Conservation (phyloP, 2,113 vertebrate species). For the Rhinopomastus cyanomelas region DNA sequence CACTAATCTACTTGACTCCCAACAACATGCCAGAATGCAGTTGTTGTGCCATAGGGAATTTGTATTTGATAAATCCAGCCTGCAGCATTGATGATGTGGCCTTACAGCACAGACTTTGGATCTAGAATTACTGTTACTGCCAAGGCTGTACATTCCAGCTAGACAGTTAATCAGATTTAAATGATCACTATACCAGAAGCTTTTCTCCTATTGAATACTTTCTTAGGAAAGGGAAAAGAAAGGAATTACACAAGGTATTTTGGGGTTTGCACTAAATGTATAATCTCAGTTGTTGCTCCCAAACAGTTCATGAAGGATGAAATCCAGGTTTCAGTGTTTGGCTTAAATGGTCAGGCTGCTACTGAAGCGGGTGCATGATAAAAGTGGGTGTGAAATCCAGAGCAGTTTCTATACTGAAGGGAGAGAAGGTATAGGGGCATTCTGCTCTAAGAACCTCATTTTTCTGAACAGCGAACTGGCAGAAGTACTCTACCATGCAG, state of each 20-base stretch:
- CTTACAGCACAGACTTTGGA: slow-evolving; percentile 27
- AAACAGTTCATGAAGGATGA: not conserved
- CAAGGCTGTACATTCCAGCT: slow-evolving; percentile 25
- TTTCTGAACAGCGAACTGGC: slow-evolving; percentile 17
- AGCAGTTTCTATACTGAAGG: not conserved
- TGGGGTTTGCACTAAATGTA: not conserved
- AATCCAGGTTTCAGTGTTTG: not conserved
- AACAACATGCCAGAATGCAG: not conserved
- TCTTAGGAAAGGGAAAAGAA: not conserved
- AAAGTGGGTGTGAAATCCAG: slow-evolving; percentile 1
- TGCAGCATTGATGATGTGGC: not conserved
- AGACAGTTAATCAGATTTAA: slow-evolving; percentile 18
- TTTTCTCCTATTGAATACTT: not conserved
- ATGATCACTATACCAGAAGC: slow-evolving; percentile 59
- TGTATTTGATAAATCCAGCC: slow-evolving; percentile 44
- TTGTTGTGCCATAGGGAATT: slow-evolving; percentile 7
- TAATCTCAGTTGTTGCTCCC: not conserved
- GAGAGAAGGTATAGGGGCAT: not conserved
- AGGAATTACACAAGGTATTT: not conserved
- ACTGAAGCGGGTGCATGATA: not conserved
- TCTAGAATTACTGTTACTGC: not conserved
- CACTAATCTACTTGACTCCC: not conserved
- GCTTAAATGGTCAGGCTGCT: not conserved
- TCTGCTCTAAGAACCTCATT: not conserved
- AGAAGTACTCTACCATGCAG: not conserved